Evolutionary conservation across 2,797 vertebrate genomes (phyloP), one percentile per base, ranked within the genome.

Genomic region (Argyrosomus regius): DNA sequence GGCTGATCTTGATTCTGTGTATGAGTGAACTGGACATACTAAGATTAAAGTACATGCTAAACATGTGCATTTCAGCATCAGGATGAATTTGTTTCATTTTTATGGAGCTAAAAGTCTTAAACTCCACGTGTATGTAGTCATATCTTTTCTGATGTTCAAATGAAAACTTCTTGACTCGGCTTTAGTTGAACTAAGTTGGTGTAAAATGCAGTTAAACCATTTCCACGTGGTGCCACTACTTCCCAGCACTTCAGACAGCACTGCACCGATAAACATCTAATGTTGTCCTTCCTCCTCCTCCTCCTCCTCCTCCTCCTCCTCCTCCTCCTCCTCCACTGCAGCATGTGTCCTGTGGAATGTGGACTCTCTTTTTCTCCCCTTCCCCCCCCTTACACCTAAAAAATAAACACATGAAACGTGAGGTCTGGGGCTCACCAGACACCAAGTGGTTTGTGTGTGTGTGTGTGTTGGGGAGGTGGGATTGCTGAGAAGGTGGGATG

Each of bases 351-450:
- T 76, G 41, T 81, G 89, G 87, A 89, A 92, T 92, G 77, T 72
- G 60, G 12, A 68, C 14, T 35, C 67, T 53, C 28, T 66, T 69
- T 48, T 22, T 1, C 56, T 17, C 56, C 20, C 22, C 8, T 18
- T 35, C 58, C 12, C 13, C 11, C 60, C 74, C 54, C 24, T 41
- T 72, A 45, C 39, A 73, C 50, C 46, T 39, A 84, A 59, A 88
- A 88, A 89, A 88, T 89, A 91, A 92, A 91, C 79, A 86, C 46
- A 73, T 74, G 83, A 85, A 85, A 88, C 24, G 50, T 88, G 85
- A 90, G 72, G 70, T 85, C 80, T 72, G 48, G 56, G 41, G 52
- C 70, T 72, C 57, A 49, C 52, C 64, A 81, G 46, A 66, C 63
- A 77, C 56, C 68, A 71, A 39, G 50, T 50, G 35, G 22, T 60